Evolutionary conservation across 2,113 vertebrate species (phyloP).

Genomic region (Dicentrarchus labrax): DNA sequence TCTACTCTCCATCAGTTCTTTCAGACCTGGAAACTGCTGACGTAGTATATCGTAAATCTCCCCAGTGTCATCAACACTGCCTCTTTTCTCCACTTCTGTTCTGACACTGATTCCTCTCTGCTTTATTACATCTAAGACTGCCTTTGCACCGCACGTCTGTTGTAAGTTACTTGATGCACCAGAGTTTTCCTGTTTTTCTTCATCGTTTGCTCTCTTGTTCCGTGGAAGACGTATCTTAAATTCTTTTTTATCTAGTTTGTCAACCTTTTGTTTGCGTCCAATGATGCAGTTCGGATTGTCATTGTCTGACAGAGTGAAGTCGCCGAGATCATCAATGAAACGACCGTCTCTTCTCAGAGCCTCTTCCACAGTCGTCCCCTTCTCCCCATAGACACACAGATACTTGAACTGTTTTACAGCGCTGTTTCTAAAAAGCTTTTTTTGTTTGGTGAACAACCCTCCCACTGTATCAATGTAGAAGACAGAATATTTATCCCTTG

Average conservation of each 20-base stretch:
- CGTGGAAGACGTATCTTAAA: neutral
- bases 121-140: accelerated
- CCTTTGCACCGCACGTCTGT: accelerated
- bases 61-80: accelerated
- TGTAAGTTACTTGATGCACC: neutral
- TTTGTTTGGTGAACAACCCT: accelerated
- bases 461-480: slow-evolving; percentile 25
- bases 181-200: neutral
- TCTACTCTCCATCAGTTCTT: neutral
- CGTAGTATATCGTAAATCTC: neutral
- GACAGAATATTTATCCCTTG: neutral
- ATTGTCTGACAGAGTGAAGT: neutral
- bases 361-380: slow-evolving; percentile 38
- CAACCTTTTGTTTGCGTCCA: neutral
- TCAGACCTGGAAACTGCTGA: slow-evolving; percentile 8
- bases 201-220: accelerated
- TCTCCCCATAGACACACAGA: slow-evolving; percentile 50
- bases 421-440: neutral
- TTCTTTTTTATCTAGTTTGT: accelerated
- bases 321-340: neutral
- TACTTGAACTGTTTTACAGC: neutral
- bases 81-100: neutral
- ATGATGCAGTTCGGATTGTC: accelerated
- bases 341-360: slow-evolving; percentile 44
- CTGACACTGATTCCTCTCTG: neutral